phyloP scores from a whole-genome alignment of 2,888 invertebrate species.

The Chalcis sispes region DNA sequence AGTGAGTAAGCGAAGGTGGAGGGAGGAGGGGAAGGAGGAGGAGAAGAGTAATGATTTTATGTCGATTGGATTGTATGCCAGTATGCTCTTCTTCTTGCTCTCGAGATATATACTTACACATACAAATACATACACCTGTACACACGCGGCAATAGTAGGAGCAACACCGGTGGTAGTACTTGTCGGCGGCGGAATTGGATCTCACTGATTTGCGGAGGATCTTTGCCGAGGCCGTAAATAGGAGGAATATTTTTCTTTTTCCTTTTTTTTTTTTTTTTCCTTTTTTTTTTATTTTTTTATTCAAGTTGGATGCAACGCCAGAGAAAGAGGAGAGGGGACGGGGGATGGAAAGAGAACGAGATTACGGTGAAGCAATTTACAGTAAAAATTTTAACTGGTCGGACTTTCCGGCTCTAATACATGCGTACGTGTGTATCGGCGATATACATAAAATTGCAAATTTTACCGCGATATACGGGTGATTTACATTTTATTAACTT shows the following conservation, averaged over 20 bases:
- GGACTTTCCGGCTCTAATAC: slow-evolving; percentile 3
- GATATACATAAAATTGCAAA: slow-evolving; percentile 31
- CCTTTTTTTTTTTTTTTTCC: too few relatives aligned
- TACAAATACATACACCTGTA: too few relatives aligned
- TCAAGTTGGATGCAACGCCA: not conserved
- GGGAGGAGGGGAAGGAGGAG: not conserved
- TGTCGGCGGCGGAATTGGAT: slow-evolving; percentile 31
- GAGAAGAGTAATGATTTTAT: slow-evolving; percentile 43
- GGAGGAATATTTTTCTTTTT: not conserved
- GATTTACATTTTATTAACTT: slow-evolving; percentile 31
- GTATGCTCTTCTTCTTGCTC: not conserved
- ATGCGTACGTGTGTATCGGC: not conserved
- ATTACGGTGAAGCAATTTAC: slow-evolving; percentile 41
- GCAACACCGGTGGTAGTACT: slow-evolving; percentile 4
- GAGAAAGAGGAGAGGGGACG: not conserved
- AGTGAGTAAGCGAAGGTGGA: not conserved
- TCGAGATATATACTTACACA: too few relatives aligned
- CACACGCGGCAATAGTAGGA: too few relatives aligned
- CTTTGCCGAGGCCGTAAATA: slow-evolving; percentile 28
- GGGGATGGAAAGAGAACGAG: not conserved
- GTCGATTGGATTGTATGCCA: slow-evolving; percentile 41
- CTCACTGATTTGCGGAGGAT: slow-evolving; percentile 39
- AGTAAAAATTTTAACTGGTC: slow-evolving; percentile 48
- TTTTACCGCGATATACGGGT: slow-evolving; percentile 23
- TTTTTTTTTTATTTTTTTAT: too few relatives aligned